These are phyloP conservation scores for Cyclura pinguis DNA, from an alignment of 2,797 vertebrate species.

Conservation along the genomic window DNA sequence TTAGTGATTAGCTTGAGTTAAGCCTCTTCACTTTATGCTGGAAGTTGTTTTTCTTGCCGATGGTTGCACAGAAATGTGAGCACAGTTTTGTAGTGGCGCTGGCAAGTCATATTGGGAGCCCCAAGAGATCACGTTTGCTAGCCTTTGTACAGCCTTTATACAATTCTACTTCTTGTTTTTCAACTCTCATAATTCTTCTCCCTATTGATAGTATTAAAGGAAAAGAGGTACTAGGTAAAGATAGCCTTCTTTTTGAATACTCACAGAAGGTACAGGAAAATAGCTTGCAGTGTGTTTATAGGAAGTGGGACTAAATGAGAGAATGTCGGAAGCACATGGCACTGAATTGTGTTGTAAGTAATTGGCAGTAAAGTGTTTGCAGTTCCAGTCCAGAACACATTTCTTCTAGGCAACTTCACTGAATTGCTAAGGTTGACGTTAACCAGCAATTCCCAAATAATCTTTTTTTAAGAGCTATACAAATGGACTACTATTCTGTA, in stretches of 20 bases:
- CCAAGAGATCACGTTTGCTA: background rate
- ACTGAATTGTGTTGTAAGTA: background rate
- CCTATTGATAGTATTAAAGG: background rate
- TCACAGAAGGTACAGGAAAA: background rate
- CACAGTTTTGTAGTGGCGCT: background rate
- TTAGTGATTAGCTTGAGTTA: background rate
- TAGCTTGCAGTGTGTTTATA: background rate
- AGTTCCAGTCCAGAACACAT: background rate
- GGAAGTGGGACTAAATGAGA: background rate
- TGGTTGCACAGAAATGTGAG: no score
- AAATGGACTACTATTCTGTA: background rate
- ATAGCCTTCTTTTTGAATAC: background rate
- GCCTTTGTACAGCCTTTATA: background rate
- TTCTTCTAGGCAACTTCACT: background rate
- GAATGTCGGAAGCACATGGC: background rate
- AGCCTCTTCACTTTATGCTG: background rate
- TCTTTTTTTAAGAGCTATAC: background rate
- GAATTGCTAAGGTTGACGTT: background rate
- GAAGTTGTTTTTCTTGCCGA: background rate
- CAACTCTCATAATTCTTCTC: background rate
- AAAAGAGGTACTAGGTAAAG: background rate
- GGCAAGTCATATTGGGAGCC: background rate
- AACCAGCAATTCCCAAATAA: no score
- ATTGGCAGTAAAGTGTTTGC: background rate
- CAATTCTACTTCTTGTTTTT: background rate